Conservation (phyloP, 1,140 invertebrate species). For the Drosophila pseudoananassae region DNA sequence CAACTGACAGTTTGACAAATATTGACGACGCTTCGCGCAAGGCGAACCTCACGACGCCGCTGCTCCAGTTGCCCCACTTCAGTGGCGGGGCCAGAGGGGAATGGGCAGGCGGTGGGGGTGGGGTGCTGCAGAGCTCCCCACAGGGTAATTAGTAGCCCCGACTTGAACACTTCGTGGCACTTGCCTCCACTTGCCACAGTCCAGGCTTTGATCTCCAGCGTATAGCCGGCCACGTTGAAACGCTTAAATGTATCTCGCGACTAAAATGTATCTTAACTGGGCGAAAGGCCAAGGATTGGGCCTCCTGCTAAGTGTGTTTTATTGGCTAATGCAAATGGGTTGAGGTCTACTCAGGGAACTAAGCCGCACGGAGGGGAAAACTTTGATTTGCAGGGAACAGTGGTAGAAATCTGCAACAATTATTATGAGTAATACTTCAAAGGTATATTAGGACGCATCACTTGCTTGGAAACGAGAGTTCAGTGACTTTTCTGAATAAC, state of each 20-base stretch:
- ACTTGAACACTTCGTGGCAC: slow-evolving; percentile 52
- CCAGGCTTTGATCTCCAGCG: slow-evolving; percentile 65
- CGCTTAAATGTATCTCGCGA: slow-evolving; percentile 16
- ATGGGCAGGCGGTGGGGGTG: slow-evolving; percentile 12
- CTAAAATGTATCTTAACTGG: slow-evolving; percentile 19
- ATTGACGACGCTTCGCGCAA: slow-evolving; percentile 79
- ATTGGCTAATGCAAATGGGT: slow-evolving; percentile 18
- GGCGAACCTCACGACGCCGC: slow-evolving; percentile 64
- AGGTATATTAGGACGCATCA: no score
- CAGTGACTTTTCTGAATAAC: not conserved
- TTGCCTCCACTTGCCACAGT: slow-evolving; percentile 65
- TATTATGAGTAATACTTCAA: no score
- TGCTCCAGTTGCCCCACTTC: slow-evolving; percentile 15
- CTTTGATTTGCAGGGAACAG: not conserved
- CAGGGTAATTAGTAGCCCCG: slow-evolving; percentile 77
- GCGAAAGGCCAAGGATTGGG: slow-evolving; percentile 40
- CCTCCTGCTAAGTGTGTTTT: slow-evolving; percentile 30
- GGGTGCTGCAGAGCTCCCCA: slow-evolving; percentile 57
- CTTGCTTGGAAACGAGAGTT: no score
- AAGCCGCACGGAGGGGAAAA: not conserved
- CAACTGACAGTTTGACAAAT: slow-evolving; percentile 82
- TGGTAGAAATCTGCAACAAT: not conserved
- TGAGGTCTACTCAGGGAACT: not conserved
- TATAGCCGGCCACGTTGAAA: slow-evolving; percentile 58
- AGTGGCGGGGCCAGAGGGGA: slow-evolving; percentile 1